These are phyloP conservation scores for Clarias pachynema DNA, from an alignment of 2,797 vertebrate species.

Conservation along the genomic window DNA sequence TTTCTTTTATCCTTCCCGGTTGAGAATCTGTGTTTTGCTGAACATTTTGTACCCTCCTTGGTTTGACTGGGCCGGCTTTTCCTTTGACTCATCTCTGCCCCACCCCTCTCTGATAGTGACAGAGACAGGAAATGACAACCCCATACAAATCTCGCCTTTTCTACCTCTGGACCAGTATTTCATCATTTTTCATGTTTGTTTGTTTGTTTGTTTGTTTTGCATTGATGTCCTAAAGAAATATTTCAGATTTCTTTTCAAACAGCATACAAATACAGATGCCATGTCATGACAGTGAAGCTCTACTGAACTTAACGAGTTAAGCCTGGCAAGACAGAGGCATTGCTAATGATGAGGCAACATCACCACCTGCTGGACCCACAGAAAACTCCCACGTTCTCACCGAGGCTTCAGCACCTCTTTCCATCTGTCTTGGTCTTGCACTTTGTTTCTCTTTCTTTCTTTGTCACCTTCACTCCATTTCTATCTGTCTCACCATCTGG, in stretches of 20 bases:
- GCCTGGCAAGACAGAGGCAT: not conserved
- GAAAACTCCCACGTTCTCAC: not conserved
- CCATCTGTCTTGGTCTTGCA: conserved; percentile 13
- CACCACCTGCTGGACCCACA: conserved; percentile 22
- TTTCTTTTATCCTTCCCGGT: not conserved
- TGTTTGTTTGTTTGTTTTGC: not conserved
- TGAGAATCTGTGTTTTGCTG: not conserved
- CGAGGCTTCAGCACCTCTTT: not conserved
- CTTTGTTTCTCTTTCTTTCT: conserved; percentile 4
- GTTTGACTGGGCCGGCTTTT: not conserved
- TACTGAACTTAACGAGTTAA: not conserved
- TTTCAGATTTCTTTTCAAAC: not conserved
- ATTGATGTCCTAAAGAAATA: not conserved
- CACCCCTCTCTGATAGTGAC: not conserved
- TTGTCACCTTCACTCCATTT: not conserved
- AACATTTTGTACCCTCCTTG: not conserved
- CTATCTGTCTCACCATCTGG: conserved; percentile 24
- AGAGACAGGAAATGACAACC: not conserved
- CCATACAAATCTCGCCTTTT: not conserved
- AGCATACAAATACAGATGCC: not conserved
- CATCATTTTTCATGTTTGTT: no score
- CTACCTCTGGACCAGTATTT: not conserved
- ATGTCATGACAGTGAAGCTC: not conserved
- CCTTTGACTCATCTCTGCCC: conserved; percentile 12
- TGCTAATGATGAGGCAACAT: not conserved